Evolutionary conservation across 2,113 vertebrate genomes (phyloP).

Genomic region (Trematocara stigmaticum): DNA sequence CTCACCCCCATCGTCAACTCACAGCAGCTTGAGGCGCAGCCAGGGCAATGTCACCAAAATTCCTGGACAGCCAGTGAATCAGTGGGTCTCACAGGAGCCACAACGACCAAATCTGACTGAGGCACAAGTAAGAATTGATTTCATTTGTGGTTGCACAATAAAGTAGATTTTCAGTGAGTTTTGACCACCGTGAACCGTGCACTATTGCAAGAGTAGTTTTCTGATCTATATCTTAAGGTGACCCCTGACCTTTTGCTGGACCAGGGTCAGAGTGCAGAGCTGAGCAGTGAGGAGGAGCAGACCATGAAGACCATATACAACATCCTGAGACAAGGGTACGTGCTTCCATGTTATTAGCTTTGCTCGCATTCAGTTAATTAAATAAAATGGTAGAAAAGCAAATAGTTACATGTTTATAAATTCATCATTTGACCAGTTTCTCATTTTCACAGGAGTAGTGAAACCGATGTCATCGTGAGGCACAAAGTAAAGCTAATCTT

Average conservation of each 20-base stretch:
- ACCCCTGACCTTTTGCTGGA: constrained; percentile 90
- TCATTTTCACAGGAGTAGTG: constrained; percentile 70
- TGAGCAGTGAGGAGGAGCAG: constrained; percentile 73
- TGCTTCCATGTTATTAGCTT: background rate
- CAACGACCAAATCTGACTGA: constrained; percentile 50
- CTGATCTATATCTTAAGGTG: constrained; percentile 77
- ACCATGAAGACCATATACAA: constrained; percentile 77
- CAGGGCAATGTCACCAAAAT: constrained; percentile 5
- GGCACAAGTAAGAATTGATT: constrained; percentile 71
- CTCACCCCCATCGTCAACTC: constrained; percentile 45
- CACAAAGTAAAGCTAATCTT: constrained; percentile 80
- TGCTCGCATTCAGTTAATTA: background rate
- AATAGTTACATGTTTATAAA: background rate
- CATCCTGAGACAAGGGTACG: constrained; percentile 85
- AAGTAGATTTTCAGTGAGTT: background rate
- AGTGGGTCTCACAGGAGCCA: constrained; percentile 35
- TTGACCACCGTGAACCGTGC: background rate
- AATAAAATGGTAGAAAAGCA: background rate
- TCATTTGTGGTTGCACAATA: background rate
- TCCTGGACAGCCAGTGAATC: constrained; percentile 8
- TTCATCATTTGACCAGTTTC: background rate
- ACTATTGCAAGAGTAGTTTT: constrained; percentile 35
- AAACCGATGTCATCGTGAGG: constrained; percentile 75
- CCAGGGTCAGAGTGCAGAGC: constrained; percentile 77
- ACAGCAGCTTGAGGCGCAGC: constrained; percentile 58